phyloP scores from a whole-genome alignment of 2,113 vertebrate species.

The Emberiza fucata region DNA sequence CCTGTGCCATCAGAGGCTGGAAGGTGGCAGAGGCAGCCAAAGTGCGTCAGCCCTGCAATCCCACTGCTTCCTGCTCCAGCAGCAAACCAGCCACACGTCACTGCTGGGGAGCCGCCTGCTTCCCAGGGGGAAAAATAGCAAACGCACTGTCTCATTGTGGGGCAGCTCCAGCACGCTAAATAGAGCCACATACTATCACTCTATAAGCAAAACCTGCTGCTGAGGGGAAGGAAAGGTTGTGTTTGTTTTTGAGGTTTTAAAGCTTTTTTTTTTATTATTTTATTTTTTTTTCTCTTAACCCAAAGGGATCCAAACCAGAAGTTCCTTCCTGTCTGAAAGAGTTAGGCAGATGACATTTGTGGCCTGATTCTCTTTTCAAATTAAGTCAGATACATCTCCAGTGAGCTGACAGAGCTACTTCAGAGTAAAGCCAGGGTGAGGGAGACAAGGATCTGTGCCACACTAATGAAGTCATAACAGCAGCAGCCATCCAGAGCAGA shows the following conservation, averaged over 20 bases:
- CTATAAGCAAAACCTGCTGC: conserved; percentile 56
- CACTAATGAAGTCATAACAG: background rate
- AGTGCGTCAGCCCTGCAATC: conserved; percentile 13
- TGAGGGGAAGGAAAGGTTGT: conserved; percentile 45
- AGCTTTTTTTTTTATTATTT: background rate
- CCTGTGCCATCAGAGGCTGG: background rate
- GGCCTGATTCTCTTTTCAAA: background rate
- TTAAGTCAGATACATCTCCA: background rate
- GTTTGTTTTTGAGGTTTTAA: conserved; percentile 39
- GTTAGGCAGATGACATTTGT: background rate
- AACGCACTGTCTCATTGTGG: background rate
- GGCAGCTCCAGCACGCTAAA: conserved; percentile 4
- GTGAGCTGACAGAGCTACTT: background rate
- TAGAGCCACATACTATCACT: conserved; percentile 10
- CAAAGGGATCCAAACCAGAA: conserved; percentile 46
- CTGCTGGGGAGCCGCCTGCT: background rate
- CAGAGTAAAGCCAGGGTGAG: background rate
- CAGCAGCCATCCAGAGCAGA: background rate
- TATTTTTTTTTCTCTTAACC: background rate
- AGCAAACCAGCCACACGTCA: background rate
- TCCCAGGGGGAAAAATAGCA: conserved; percentile 45
- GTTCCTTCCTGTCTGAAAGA: conserved; percentile 39
- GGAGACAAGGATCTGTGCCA: background rate
- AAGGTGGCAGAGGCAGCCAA: background rate
- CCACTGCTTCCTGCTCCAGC: background rate